Evolutionary conservation across 2,888 invertebrate species (phyloP), one percentile per base, ranked within the genome.

Genomic region (Hirtodrosophila confusa): DNA sequence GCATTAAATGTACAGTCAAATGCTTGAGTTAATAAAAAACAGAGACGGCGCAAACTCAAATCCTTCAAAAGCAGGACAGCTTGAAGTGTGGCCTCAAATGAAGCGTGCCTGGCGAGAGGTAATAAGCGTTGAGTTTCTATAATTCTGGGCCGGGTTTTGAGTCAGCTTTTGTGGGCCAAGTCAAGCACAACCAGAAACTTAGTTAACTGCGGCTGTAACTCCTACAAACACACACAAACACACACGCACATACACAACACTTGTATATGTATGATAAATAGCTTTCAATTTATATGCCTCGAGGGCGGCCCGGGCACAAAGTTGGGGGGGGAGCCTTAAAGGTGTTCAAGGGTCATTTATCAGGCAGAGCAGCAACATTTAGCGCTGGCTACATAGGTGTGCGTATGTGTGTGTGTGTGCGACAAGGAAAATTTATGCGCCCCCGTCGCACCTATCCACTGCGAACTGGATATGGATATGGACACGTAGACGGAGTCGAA

Each of bases 341-440:
- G 88, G 90, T 88, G 88, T 80, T 86, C 86, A 84, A 83, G 89
- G 88, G 88, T 88, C 84, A 88, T 89, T 89, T 89, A 89, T 88
- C 89, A 89, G 89, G 78, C 80, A 86, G 80, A 77, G 80, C 83
- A 72, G 86, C 78, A 88, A 83, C 83, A 80, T 80, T 80, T 87
- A 82, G 76, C 86, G 88, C 68, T 77, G 57, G 45, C 68, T 69
- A 64, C 75, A 74, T 69, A 66, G 70, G 75, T 71, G 78, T 63
- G 55, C 12, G 49, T 57, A 55, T 58, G 54, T 56, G 50, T 39
- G 24, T 43, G 58, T 58, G 60, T 56, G 53, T 76, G 70, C 58
- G 80, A 75, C 79, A 75, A 67, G 86, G 55, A 56, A 78, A 75
- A 78, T 77, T 78, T 78, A 77, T 78, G 80, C 80, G 61, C 58